Evolutionary conservation across 2,113 vertebrate genomes (phyloP).

Genomic region (Megaptera novaeangliae): DNA sequence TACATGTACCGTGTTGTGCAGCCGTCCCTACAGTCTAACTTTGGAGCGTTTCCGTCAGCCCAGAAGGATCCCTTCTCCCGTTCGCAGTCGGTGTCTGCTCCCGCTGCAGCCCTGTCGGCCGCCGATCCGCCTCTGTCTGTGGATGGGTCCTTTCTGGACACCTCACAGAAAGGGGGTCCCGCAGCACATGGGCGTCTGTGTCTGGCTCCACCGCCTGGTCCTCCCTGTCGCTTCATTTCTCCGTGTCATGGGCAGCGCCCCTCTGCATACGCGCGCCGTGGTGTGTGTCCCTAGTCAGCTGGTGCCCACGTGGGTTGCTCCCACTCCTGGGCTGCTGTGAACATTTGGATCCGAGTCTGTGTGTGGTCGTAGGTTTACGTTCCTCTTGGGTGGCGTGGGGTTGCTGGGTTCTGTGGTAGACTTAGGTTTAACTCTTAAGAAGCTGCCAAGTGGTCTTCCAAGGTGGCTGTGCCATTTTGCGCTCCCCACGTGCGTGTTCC

Average conservation of each 20-base stretch:
- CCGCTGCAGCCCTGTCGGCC: neutral
- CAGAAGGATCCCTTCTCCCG: neutral
- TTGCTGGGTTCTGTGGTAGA: neutral
- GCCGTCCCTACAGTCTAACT: accelerated
- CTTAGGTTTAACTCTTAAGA: neutral
- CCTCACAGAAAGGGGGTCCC: neutral
- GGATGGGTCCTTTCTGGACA: neutral
- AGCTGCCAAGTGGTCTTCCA: neutral
- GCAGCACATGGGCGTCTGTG: neutral
- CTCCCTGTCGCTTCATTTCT: too few species aligned
- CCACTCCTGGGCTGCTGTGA: neutral
- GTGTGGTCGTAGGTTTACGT: accelerated
- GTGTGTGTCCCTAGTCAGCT: neutral
- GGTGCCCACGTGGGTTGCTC: neutral
- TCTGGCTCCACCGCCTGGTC: neutral
- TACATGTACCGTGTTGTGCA: neutral
- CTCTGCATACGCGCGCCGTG: neutral
- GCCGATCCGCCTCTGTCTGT: neutral
- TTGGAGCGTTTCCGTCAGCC: too few species aligned
- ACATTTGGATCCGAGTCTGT: neutral
- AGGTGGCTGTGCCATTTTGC: accelerated
- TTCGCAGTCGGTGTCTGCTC: accelerated
- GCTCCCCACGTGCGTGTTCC: neutral
- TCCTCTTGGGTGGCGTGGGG: too few species aligned
- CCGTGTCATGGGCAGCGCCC: neutral